A percentile compares a stretch with the other conserved stretches of the same genome.
Conservation (phyloP, 2,113 vertebrate genomes). For the Apus apus region DNA sequence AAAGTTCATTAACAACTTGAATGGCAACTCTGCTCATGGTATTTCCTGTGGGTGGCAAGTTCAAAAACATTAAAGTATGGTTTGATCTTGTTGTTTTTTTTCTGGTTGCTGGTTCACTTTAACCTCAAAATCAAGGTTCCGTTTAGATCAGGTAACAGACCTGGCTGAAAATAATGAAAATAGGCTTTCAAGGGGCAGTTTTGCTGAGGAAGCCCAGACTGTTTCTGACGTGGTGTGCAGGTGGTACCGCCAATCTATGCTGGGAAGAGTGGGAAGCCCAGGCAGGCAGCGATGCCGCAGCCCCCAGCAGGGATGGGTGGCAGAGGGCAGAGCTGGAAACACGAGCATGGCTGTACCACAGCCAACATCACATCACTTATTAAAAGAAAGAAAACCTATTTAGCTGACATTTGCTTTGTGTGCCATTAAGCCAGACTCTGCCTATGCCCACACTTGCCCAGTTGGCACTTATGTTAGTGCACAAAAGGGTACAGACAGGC, state of each 20-base stretch:
- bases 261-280: accelerated
- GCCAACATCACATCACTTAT: constrained; percentile 7
- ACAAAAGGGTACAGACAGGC: constrained; percentile 14
- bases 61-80: background rate
- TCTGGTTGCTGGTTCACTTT: background rate
- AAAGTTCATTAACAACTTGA: background rate
- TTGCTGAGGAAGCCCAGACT: accelerated
- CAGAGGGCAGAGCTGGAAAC: background rate
- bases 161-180: accelerated
- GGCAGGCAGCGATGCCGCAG: background rate
- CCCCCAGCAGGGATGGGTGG: accelerated
- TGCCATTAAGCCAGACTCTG: background rate
- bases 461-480: background rate
- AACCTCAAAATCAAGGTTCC: background rate
- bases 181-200: background rate
- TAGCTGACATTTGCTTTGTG: constrained; percentile 37
- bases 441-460: background rate
- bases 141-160: background rate
- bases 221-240: background rate
- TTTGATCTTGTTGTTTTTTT: background rate
- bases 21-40: background rate
- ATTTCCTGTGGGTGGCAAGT: background rate
- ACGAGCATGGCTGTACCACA: accelerated
- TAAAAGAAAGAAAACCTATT: constrained; percentile 44
- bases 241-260: background rate